Conservation (phyloP, 1,140 invertebrate species). For the Tyrophagus putrescentiae region DNA sequence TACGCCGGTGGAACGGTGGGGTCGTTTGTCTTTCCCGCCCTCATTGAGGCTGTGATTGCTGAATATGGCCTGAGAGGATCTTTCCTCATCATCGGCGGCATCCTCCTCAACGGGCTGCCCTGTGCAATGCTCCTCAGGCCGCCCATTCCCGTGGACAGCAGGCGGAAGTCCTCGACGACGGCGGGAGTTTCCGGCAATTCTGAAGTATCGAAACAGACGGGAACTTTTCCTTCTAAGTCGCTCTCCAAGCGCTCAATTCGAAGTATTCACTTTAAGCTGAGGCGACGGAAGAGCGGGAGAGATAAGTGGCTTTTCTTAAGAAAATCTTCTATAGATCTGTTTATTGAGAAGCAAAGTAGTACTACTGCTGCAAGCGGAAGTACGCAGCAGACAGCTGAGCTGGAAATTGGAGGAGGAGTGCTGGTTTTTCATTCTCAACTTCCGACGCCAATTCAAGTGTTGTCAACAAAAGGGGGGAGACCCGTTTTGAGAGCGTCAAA, state of each 20-base stretch:
- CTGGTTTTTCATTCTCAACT: too few species aligned
- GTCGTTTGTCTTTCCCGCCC: slow-evolving; percentile 31
- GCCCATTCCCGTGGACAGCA: slow-evolving; percentile 18
- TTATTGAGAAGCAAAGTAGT: too few species aligned
- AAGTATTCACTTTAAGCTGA: not conserved
- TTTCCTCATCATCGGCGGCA: slow-evolving; percentile 55
- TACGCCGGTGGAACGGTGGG: slow-evolving; percentile 33
- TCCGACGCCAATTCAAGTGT: too few species aligned
- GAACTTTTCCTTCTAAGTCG: too few species aligned
- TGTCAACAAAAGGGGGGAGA: too few species aligned
- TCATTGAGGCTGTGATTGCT: slow-evolving; percentile 27
- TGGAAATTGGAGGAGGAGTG: too few species aligned
- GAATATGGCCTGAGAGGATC: slow-evolving; percentile 28
- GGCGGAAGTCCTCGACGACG: not conserved
- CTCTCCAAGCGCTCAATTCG: not conserved
- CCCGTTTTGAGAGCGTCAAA: not conserved
- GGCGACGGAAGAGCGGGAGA: not conserved
- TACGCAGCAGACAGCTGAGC: too few species aligned
- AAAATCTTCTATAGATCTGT: not conserved
- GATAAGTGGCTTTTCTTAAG: not conserved
- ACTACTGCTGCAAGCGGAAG: too few species aligned
- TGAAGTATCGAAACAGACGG: too few species aligned
- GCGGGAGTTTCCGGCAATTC: not conserved
- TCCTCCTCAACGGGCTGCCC: slow-evolving; percentile 64
- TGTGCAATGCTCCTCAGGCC: slow-evolving; percentile 58